A percentile compares a stretch with the other conserved stretches of the same genome.
phyloP scores from a whole-genome alignment of 2,888 invertebrate species.

The Sycophila texana region DNA sequence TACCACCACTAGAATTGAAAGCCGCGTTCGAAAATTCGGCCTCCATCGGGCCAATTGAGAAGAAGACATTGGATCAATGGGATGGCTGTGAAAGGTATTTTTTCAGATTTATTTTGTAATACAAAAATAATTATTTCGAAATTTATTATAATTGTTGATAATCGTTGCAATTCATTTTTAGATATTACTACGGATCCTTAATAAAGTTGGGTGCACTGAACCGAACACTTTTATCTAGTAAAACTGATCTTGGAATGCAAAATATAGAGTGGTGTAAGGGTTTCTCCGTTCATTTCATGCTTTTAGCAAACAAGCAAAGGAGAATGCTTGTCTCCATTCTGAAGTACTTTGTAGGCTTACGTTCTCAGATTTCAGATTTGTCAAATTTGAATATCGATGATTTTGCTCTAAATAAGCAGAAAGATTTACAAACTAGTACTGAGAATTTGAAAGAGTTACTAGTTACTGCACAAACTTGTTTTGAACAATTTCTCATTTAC shows the following conservation, averaged over 20 bases:
- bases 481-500: slow-evolving; percentile 83
- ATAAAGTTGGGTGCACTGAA: slow-evolving; percentile 82
- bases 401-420: slow-evolving; percentile 69
- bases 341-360: slow-evolving; percentile 61
- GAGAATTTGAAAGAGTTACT: slow-evolving; percentile 77
- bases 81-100: slow-evolving; percentile 83
- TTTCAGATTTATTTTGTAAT: neutral
- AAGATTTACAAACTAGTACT: slow-evolving; percentile 73
- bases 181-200: slow-evolving; percentile 81
- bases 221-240: slow-evolving; percentile 81
- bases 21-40: slow-evolving; percentile 79
- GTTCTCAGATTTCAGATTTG: slow-evolving; percentile 64
- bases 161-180: slow-evolving; percentile 23
- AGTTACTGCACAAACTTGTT: slow-evolving; percentile 77
- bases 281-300: slow-evolving; percentile 86
- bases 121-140: neutral
- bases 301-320: slow-evolving; percentile 82
- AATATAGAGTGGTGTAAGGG: slow-evolving; percentile 92
- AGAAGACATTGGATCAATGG: slow-evolving; percentile 80
- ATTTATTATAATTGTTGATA: neutral
- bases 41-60: slow-evolving; percentile 73
- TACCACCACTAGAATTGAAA: slow-evolving; percentile 84
- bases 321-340: slow-evolving; percentile 79
- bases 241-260: slow-evolving; percentile 86
- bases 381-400: slow-evolving; percentile 70